These are phyloP conservation scores for Chaenogobius annularis DNA, from an alignment of 2,113 vertebrate species.

Conservation along the genomic window DNA sequence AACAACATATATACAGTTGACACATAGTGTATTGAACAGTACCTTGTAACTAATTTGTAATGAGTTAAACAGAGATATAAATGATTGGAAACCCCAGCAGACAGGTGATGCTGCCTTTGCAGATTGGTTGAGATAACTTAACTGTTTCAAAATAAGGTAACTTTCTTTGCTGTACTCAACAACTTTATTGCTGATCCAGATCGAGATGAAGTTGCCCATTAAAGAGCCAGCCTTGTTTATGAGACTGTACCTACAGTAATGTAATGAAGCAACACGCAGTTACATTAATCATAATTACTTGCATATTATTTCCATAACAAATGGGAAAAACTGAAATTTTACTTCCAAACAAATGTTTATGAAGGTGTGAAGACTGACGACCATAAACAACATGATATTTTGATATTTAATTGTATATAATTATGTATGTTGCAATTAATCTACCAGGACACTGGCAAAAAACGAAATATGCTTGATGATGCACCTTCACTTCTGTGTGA, in stretches of 20 bases:
- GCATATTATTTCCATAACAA: conserved; percentile 1
- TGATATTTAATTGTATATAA: too few relatives aligned
- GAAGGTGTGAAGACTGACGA: background rate
- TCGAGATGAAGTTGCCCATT: background rate
- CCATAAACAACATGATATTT: background rate
- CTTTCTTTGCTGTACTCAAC: background rate
- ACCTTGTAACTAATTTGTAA: background rate
- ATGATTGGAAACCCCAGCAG: background rate
- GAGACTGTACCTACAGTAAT: background rate
- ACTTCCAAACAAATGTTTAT: background rate
- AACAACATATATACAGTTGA: too few relatives aligned
- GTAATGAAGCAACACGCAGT: background rate
- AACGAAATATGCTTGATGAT: background rate
- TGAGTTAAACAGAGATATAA: background rate
- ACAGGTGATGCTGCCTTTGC: background rate
- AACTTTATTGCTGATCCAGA: conserved; percentile 1
- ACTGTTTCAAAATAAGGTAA: background rate
- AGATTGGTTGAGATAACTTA: background rate
- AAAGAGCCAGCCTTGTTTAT: background rate
- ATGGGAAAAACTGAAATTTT: background rate
- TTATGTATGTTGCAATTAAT: too few relatives aligned
- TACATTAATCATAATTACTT: conserved; percentile 1
- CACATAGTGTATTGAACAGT: too few relatives aligned
- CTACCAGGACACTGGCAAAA: background rate
- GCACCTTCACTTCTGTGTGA: background rate